A percentile compares a stretch with the other conserved stretches of the same genome.
Evolutionary conservation across 2,888 invertebrate species (phyloP).

Genomic region (Drosophila anomelani): DNA sequence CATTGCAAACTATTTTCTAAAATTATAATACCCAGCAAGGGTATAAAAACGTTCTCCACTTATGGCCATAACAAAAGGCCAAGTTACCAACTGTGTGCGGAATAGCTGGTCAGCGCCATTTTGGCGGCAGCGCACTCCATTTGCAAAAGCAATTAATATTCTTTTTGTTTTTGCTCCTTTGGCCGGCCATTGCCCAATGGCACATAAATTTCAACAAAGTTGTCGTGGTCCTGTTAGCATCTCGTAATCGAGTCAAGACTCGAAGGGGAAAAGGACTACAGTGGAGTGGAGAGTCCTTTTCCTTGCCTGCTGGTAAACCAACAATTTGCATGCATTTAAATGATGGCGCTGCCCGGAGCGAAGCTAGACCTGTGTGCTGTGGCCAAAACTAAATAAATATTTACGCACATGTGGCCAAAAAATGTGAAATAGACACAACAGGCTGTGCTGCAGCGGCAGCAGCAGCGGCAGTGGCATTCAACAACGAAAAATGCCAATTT

Average conservation of each 20-base stretch:
- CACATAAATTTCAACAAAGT: slow-evolving; percentile 73
- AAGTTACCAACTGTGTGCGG: slow-evolving; percentile 52
- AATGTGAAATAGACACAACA: slow-evolving; percentile 59
- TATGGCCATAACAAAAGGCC: slow-evolving; percentile 63
- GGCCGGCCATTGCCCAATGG: slow-evolving; percentile 56
- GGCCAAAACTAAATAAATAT: slow-evolving; percentile 77
- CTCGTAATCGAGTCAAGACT: slow-evolving; percentile 57
- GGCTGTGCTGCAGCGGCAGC: slow-evolving; percentile 4
- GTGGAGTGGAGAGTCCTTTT: neutral
- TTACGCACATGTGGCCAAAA: slow-evolving; percentile 73
- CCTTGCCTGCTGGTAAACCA: slow-evolving; percentile 34
- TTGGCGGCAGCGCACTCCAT: slow-evolving; percentile 68
- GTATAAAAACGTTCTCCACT: slow-evolving; percentile 29
- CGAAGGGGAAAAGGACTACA: neutral
- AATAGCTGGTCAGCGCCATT: slow-evolving; percentile 54
- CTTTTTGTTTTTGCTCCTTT: slow-evolving; percentile 52
- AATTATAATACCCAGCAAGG: slow-evolving; percentile 1
- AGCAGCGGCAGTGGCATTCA: slow-evolving; percentile 1
- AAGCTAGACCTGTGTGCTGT: slow-evolving; percentile 48
- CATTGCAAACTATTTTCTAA: neutral
- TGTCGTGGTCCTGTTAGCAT: slow-evolving; percentile 50
- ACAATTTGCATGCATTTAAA: slow-evolving; percentile 73
- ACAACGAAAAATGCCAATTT: slow-evolving; percentile 62
- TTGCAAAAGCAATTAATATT: slow-evolving; percentile 81
- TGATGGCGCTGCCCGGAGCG: slow-evolving; percentile 34